Base-by-base conservation (phyloP, 2,113 vertebrate species). In the Rhea pennata region DNA sequence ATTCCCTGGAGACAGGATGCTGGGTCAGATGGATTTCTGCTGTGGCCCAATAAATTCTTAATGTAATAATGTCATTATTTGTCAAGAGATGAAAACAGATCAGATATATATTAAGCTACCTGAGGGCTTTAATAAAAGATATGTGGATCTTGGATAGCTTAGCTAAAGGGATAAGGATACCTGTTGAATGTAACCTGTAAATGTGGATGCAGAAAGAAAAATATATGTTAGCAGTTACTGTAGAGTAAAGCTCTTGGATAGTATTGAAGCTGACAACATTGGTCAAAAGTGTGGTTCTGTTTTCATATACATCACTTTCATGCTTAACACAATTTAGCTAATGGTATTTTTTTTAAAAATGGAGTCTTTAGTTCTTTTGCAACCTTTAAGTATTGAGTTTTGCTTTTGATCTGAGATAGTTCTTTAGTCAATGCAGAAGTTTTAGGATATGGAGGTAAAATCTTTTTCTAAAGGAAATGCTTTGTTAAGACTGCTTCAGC, bases 41-140 rank as follows among this genome's bases (percentile, higher is more conserved):
- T 0, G 0, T 40, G 40, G 31, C 23, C 15, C 12, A 9, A 23
- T 6, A 9, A 50, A 33, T 84, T 33, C 6, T 83, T 15, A 19
- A 4, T 40, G 46, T 51, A 31, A 3, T 42, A 7, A 12, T 84
- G 75, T 48, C 1, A 0, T 67, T 74, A 14, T 19, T 58, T 77
- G 15, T 67, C 4, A 46, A 13, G 50, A 78, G 42, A 3, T 84
- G 54, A 70, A 70, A 36, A 20, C 22, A 19, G 64, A 17, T 7
- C 23, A 56, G 54, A 56, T 56, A 8, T 56, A 23, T 54, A 26
- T 54, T 54, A 56, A 56, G 26, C 26, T 56, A 56, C 29, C 27
- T 29, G 26, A 56, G 54, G 29, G 54, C 54, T 56, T 56, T 56
- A 29, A 54, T 12, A 27, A 54, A 56, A 56, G 54, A 56, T 7